Evolutionary conservation across 92 coral and sea anemone genomes (phyloP).

Genomic region (Pocillopora grandis): DNA sequence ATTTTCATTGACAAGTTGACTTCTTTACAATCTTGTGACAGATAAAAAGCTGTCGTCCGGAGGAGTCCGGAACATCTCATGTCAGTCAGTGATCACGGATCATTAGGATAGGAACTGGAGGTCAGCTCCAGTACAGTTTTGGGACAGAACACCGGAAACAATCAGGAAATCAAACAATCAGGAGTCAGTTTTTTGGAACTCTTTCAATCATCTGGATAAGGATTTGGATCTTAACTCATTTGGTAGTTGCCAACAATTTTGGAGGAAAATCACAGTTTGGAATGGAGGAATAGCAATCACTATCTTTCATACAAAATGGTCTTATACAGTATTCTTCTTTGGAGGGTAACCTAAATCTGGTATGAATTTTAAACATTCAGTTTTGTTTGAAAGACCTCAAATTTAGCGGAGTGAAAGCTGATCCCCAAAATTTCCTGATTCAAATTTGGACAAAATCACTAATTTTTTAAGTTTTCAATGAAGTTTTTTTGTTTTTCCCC

Average conservation of each 20-base stretch:
- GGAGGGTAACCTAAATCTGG: slow-evolving; percentile 43
- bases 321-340: slow-evolving; percentile 31
- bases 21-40: slow-evolving; percentile 47
- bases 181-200: slow-evolving; percentile 41
- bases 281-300: slow-evolving; percentile 43
- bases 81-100: slow-evolving; percentile 49
- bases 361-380: slow-evolving; percentile 19
- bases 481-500: neutral
- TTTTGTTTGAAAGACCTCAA: neutral
- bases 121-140: slow-evolving; percentile 47
- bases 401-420: neutral
- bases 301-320: slow-evolving; percentile 40
- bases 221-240: slow-evolving; percentile 43
- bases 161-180: slow-evolving; percentile 18
- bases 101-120: slow-evolving; percentile 50
- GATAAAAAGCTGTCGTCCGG: slow-evolving; percentile 44
- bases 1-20: slow-evolving; percentile 39
- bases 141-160: slow-evolving; percentile 46
- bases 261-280: slow-evolving; percentile 51
- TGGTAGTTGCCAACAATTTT: slow-evolving; percentile 41
- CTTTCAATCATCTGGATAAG: slow-evolving; percentile 27
- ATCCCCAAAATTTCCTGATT: neutral
- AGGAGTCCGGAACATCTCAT: slow-evolving; percentile 50
- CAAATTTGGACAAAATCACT: neutral
- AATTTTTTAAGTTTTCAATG: neutral